Evolutionary conservation across 1,140 invertebrate species (phyloP).

Genomic region (Mycetomoellerius zeteki): DNA sequence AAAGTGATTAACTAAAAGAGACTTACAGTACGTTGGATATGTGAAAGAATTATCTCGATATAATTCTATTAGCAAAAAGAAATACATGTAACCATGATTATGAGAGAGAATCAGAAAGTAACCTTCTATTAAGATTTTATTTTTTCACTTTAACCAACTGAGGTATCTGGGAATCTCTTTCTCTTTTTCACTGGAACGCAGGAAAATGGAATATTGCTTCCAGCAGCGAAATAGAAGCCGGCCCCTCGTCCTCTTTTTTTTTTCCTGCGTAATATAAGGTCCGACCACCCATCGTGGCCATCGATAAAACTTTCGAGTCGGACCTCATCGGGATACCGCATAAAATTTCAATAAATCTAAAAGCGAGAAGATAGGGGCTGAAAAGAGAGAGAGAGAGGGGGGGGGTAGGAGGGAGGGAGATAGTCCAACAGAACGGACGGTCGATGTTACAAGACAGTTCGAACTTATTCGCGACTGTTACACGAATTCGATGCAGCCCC

Average conservation of each 20-base stretch:
- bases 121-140: background rate
- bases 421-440: constrained; percentile 71
- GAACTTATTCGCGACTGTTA: constrained; percentile 75
- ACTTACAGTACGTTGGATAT: background rate
- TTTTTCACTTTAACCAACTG: background rate
- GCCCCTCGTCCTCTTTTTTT: background rate
- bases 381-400: background rate
- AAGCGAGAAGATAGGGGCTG: constrained; percentile 37
- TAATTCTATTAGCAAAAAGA: background rate
- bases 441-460: constrained; percentile 74
- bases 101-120: background rate
- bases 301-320: constrained; percentile 77
- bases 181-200: background rate
- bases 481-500: constrained; percentile 42
- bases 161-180: background rate
- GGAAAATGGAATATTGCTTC: constrained; percentile 65
- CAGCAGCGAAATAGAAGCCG: constrained; percentile 61
- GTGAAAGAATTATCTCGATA: background rate
- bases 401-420: constrained; percentile 26
- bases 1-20: background rate
- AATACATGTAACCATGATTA: background rate
- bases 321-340: constrained; percentile 76
- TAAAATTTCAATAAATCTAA: constrained; percentile 81
- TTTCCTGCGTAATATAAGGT: constrained; percentile 67
- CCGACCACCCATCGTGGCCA: constrained; percentile 49